Conservation (phyloP, 2,888 invertebrate species). For the Sesia apiformis region DNA sequence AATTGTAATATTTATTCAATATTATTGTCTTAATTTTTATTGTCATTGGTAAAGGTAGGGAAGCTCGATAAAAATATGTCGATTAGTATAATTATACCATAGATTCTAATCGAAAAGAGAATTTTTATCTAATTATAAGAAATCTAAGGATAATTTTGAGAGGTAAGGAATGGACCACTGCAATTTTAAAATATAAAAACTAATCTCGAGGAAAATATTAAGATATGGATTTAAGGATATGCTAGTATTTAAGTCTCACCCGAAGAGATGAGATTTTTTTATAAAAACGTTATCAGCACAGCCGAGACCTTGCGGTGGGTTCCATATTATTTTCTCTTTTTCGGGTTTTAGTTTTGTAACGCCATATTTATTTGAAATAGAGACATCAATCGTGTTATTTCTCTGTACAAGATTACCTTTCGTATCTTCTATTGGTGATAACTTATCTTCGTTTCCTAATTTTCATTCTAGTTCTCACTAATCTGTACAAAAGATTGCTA, state of each 20-base stretch:
- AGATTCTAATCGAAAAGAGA: slow-evolving; percentile 10
- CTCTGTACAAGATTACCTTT: no score
- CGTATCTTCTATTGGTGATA: no score
- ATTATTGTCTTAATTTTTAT: slow-evolving; percentile 55
- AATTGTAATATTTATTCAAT: neutral
- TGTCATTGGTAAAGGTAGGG: slow-evolving; percentile 50
- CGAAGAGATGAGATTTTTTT: neutral
- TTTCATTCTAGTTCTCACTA: no score
- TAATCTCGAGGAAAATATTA: slow-evolving; percentile 7
- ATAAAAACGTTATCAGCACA: slow-evolving; percentile 43
- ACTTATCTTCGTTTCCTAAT: no score
- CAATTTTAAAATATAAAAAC: slow-evolving; percentile 23
- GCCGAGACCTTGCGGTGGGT: slow-evolving; percentile 64
- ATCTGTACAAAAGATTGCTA: no score
- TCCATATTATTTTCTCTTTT: slow-evolving; percentile 19
- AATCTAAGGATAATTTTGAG: slow-evolving; percentile 24
- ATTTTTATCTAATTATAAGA: slow-evolving; percentile 16
- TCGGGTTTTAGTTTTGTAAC: no score
- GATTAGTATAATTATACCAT: neutral
- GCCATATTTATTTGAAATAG: no score
- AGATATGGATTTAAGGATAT: slow-evolving; percentile 33
- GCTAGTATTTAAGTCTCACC: slow-evolving; percentile 18
- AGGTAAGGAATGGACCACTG: slow-evolving; percentile 49
- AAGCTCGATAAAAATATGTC: slow-evolving; percentile 47
- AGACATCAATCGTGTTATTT: no score